Evolutionary conservation across 1,140 invertebrate species (phyloP), one percentile per base, ranked within the genome.

Genomic region (Caenorhabditis brenneri): DNA sequence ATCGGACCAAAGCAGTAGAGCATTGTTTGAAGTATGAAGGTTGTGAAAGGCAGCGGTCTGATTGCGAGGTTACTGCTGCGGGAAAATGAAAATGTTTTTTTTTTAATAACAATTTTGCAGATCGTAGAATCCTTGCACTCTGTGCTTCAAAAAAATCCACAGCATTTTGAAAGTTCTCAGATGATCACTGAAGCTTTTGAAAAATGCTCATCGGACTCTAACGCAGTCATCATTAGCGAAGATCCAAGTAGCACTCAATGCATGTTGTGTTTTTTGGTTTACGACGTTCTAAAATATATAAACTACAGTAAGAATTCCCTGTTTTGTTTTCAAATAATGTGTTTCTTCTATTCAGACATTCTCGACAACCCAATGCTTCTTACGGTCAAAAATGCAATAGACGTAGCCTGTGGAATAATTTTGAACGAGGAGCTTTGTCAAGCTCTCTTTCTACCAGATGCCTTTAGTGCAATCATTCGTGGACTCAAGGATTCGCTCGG

Each of bases 401-500:
- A 16, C 7, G 74, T 6, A 48, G 49, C 74, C 0, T 79, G 74
- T n/a, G 36, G 24, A 1, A 24, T 79, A 1, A 24, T 79, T 10
- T 22, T 79, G 1, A 79, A 49, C 15, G 29, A 48, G 6, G 29
- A 49, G 0, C 29, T 49, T 6, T 79, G 74, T 22, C 42, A 79
- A 22, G 74, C 49, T 5, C 42, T 79, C 10, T 29, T 51, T 29
- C 2, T 27, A 48, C 42, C 42, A 1, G 16, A 51, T 39, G 15
- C 74, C 7, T 79, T 79, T 4, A 39, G 5, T 24, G 74, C 74
- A 0, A 79, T 79, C 16, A 49, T 79, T 10, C n/a, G 74, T 19
- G 79, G 79, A 19, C n/a, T 81, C 6, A 24, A 81, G 19, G 49
- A 81, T 19, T 81, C 79, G 10, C 79, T 81, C 15, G 79, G 79